phyloP scores from a whole-genome alignment of 1,140 invertebrate species.

The Frieseomelitta varia region DNA sequence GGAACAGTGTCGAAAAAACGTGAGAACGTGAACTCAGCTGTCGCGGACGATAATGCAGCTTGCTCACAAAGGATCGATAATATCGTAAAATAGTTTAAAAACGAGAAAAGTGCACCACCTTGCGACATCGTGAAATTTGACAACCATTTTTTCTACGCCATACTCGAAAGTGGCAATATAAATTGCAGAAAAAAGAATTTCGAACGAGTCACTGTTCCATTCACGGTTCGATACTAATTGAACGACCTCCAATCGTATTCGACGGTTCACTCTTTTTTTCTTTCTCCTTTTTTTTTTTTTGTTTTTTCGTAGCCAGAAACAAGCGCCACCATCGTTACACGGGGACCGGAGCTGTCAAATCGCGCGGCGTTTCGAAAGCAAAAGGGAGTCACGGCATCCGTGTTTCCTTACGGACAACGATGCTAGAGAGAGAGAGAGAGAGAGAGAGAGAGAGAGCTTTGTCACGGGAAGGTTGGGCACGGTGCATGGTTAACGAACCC shows the following conservation, averaged over 20 bases:
- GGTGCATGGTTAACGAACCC: conserved; percentile 50
- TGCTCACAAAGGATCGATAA: too few species aligned
- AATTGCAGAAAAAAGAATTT: background rate
- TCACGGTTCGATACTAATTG: conserved; percentile 7
- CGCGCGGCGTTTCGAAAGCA: conserved; percentile 1
- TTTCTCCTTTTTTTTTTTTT: background rate
- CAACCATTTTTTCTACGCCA: background rate
- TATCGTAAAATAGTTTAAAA: too few species aligned
- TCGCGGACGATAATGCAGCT: too few species aligned
- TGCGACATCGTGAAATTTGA: background rate
- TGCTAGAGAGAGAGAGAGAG: background rate
- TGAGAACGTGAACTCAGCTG: too few species aligned
- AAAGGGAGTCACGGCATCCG: background rate
- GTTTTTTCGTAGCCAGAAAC: background rate
- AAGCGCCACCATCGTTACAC: background rate
- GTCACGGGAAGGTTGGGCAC: background rate
- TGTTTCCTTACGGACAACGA: conserved; percentile 7
- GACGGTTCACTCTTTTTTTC: background rate
- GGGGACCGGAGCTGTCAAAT: conserved; percentile 23
- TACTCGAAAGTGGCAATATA: background rate
- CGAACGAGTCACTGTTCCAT: background rate
- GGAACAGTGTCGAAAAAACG: too few species aligned
- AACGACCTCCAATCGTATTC: background rate
- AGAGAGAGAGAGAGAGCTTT: conserved; percentile 11
- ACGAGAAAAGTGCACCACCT: too few species aligned